These are phyloP conservation scores for Ectropis grisescens DNA, from an alignment of 1,140 invertebrate genomes.

Conservation along the genomic window DNA sequence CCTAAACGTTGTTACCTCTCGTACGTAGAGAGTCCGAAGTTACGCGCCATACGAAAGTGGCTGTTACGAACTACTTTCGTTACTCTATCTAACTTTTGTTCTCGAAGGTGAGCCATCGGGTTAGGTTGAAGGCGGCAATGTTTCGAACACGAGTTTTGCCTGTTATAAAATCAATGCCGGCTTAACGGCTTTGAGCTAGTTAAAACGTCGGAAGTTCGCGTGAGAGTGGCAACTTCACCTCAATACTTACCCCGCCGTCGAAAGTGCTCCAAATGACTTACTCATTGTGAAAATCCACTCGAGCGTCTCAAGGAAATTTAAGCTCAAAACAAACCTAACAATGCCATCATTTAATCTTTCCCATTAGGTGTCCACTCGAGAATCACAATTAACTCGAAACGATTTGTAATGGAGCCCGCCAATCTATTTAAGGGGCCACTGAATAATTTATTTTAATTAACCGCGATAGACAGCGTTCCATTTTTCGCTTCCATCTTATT, in stretches of 20 bases:
- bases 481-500: constrained; percentile 50
- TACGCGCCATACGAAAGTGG: constrained; percentile 23
- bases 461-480: constrained; percentile 38
- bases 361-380: constrained; percentile 14
- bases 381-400: constrained; percentile 25
- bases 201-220: constrained; percentile 28
- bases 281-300: neutral
- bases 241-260: too few species aligned
- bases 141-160: constrained; percentile 9
- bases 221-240: constrained; percentile 7
- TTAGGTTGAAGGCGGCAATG: constrained; percentile 15
- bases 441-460: constrained; percentile 66
- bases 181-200: constrained; percentile 27
- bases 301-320: too few species aligned
- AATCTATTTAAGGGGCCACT: constrained; percentile 32
- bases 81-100: constrained; percentile 36
- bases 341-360: constrained; percentile 14
- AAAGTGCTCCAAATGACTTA: too few species aligned
- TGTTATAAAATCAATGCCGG: constrained; percentile 34
- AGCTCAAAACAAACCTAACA: too few species aligned
- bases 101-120: constrained; percentile 15
- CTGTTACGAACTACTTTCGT: constrained; percentile 39
- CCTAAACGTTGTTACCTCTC: constrained; percentile 25
- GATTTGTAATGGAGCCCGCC: constrained; percentile 25
- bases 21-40: too few species aligned